These are phyloP conservation scores for Pinctada fucata DNA, from an alignment of 2,888 invertebrate genomes.

Conservation along the genomic window DNA sequence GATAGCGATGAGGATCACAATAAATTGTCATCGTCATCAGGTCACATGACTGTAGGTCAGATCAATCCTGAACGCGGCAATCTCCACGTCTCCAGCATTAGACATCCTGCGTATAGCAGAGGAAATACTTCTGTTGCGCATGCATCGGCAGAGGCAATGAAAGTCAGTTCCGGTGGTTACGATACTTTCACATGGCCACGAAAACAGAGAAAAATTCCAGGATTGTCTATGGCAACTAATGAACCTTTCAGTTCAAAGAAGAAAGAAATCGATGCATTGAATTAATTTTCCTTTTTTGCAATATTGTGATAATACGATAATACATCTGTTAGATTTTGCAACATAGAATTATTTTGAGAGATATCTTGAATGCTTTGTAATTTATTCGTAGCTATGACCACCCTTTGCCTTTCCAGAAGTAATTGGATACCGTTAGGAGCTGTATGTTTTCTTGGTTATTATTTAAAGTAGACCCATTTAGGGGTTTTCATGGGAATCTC, in stretches of 20 bases:
- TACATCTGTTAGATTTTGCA: too few species aligned
- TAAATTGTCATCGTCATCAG: not conserved
- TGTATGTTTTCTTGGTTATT: too few species aligned
- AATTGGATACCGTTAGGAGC: too few species aligned
- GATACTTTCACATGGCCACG: constrained; percentile 70
- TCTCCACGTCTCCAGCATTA: constrained; percentile 48
- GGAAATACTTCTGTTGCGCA: constrained; percentile 52
- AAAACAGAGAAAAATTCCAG: constrained; percentile 61
- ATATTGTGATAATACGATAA: too few species aligned
- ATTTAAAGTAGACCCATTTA: too few species aligned
- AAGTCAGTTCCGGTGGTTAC: constrained; percentile 56
- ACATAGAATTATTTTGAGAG: too few species aligned
- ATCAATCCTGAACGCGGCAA: constrained; percentile 26
- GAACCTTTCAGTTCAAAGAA: constrained; percentile 68
- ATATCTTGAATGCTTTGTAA: too few species aligned
- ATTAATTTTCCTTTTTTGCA: not conserved
- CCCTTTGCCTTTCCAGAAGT: too few species aligned
- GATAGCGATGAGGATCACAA: constrained; percentile 63
- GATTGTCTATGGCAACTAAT: constrained; percentile 55
- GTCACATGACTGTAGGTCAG: not conserved
- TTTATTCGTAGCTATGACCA: too few species aligned
- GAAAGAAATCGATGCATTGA: constrained; percentile 49
- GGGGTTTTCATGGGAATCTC: too few species aligned
- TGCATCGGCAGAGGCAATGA: constrained; percentile 49
- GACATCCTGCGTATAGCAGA: constrained; percentile 54